Conservation (phyloP, 2,797 vertebrate genomes). For the Ceryle rudis region DNA sequence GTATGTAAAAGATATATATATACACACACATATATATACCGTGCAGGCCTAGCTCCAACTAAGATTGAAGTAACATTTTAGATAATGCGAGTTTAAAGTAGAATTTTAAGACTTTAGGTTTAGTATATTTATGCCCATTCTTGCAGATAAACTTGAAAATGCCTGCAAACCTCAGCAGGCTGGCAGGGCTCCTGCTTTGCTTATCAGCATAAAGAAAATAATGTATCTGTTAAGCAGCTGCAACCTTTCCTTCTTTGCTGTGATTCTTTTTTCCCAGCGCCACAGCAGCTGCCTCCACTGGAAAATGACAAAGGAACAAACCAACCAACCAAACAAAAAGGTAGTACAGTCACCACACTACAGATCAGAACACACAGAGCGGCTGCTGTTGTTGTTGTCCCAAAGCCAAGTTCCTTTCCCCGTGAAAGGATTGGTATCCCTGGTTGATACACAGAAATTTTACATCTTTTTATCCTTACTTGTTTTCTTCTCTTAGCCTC, state of each 20-base stretch:
- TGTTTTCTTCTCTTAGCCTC: too few relatives aligned
- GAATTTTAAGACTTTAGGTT: too few relatives aligned
- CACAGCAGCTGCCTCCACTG: too few relatives aligned
- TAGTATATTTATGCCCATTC: background rate
- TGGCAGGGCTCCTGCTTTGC: rapidly evolving
- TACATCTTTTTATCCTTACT: too few relatives aligned
- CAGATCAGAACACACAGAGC: background rate
- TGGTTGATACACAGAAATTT: too few relatives aligned
- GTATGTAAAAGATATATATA: rapidly evolving
- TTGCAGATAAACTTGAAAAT: background rate
- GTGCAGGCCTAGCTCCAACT: rapidly evolving
- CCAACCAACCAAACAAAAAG: too few relatives aligned
- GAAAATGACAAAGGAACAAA: background rate
- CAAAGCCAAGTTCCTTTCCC: too few relatives aligned
- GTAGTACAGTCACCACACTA: too few relatives aligned
- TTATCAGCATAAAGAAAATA: background rate
- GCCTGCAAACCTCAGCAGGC: too few relatives aligned
- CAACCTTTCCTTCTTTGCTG: background rate
- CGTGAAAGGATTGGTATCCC: too few relatives aligned
- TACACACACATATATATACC: background rate
- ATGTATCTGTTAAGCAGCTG: background rate
- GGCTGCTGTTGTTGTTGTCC: too few relatives aligned
- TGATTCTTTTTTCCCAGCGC: rapidly evolving
- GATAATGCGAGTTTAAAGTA: background rate
- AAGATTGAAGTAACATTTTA: background rate